A percentile compares a stretch with the other conserved stretches of the same genome.
phyloP scores from a whole-genome alignment of 2,888 invertebrate species.

The Rhaphigaster nebulosa region DNA sequence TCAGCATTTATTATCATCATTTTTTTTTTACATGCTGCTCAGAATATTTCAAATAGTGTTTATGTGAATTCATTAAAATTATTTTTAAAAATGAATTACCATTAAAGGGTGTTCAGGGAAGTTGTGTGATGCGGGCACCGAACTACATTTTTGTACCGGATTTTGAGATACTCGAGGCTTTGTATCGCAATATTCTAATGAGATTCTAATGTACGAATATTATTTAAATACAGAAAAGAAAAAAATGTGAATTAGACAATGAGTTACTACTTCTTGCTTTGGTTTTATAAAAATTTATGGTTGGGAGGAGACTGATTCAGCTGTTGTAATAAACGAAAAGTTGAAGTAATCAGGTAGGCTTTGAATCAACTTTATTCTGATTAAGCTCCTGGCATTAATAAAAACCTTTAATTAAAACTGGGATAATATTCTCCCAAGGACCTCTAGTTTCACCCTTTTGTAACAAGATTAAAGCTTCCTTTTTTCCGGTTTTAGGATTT shows the following conservation, averaged over 20 bases:
- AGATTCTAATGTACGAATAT: no score
- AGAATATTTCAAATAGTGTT: no score
- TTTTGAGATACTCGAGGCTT: no score
- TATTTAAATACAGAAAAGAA: no score
- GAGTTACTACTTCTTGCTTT: background rate
- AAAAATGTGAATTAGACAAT: background rate
- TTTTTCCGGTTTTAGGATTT: background rate
- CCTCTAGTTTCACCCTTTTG: background rate
- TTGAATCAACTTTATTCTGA: slow-evolving; percentile 1
- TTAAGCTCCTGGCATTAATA: slow-evolving; percentile 33
- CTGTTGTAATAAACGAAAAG: background rate
- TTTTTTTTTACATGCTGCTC: no score
- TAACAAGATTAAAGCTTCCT: background rate
- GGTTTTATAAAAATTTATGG: background rate
- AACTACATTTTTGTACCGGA: no score
- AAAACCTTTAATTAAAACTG: slow-evolving; percentile 34
- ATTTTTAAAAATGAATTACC: no score
- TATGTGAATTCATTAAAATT: no score
- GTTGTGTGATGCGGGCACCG: no score
- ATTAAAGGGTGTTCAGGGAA: no score
- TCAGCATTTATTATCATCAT: no score
- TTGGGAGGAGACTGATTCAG: background rate
- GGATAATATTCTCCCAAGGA: slow-evolving; percentile 1
- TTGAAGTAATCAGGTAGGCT: slow-evolving; percentile 15
- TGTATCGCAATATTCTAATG: no score